phyloP scores from a whole-genome alignment of 2,888 invertebrate genomes.

The Pediacus dermestoides region DNA sequence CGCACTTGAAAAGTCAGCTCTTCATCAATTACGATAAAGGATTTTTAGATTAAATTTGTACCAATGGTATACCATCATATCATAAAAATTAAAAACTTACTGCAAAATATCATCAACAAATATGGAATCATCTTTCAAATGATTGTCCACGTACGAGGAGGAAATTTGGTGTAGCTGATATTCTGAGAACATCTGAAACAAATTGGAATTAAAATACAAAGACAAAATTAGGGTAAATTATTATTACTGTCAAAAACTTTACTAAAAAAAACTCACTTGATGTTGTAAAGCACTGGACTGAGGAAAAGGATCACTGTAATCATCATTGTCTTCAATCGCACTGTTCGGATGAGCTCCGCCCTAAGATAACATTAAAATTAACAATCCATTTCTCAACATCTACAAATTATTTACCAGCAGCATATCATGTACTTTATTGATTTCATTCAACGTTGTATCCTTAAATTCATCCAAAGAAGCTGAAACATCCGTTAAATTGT shows the following conservation, averaged over 20 bases:
- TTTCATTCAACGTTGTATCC: slow-evolving; percentile 40
- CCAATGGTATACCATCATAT: too few relatives aligned
- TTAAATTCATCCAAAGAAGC: slow-evolving; percentile 45
- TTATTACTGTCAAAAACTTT: background rate
- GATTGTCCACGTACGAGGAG: slow-evolving; percentile 57
- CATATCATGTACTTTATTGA: slow-evolving; percentile 41
- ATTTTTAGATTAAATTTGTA: too few relatives aligned
- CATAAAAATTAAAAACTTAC: slow-evolving; percentile 44
- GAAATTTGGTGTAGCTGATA: slow-evolving; percentile 63
- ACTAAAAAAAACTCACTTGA: slow-evolving; percentile 40
- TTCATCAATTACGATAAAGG: too few relatives aligned
- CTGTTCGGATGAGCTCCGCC: slow-evolving; percentile 48
- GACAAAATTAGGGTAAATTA: background rate
- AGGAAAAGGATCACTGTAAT: slow-evolving; percentile 54
- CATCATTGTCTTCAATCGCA: slow-evolving; percentile 53
- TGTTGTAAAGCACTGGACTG: slow-evolving; percentile 54
- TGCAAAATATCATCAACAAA: slow-evolving; percentile 56
- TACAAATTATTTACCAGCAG: slow-evolving; percentile 38
- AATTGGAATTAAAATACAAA: slow-evolving; percentile 3
- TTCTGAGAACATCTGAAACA: slow-evolving; percentile 54
- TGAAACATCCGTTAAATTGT: slow-evolving; percentile 52
- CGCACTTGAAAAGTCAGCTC: too few relatives aligned
- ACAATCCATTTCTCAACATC: background rate
- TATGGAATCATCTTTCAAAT: slow-evolving; percentile 61
- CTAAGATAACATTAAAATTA: slow-evolving; percentile 26